phyloP scores from a whole-genome alignment of 2,113 vertebrate genomes.

The Caranx ignobilis region DNA sequence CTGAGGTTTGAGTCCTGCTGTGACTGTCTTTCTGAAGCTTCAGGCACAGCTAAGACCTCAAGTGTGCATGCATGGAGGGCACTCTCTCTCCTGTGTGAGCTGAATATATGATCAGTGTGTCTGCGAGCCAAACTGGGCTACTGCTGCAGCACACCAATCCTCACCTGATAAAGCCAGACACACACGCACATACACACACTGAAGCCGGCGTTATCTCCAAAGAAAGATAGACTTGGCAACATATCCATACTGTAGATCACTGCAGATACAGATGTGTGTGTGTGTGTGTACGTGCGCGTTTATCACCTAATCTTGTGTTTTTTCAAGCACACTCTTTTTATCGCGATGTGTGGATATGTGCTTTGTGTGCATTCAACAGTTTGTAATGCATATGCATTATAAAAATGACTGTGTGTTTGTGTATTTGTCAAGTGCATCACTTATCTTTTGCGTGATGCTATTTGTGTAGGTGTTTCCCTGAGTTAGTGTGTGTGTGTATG shows the following conservation, averaged over 20 bases:
- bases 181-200: constrained; percentile 22
- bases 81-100: constrained; percentile 61
- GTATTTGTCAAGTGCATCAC: constrained; percentile 9
- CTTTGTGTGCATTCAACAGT: constrained; percentile 42
- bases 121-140: constrained; percentile 58
- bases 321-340: constrained; percentile 41
- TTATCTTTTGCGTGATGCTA: constrained; percentile 19
- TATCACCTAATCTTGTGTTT: constrained; percentile 38
- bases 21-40: constrained; percentile 44
- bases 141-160: constrained; percentile 62
- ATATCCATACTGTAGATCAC: constrained; percentile 71
- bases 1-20: constrained; percentile 38
- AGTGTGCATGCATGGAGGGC: constrained; percentile 25
- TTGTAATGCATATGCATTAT: constrained; percentile 32
- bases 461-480: constrained; percentile 31
- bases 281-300: constrained; percentile 35
- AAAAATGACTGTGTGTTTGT: constrained; percentile 3
- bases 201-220: constrained; percentile 61
- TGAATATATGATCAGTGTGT: constrained; percentile 74
- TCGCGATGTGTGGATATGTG: constrained; percentile 39
- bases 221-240: constrained; percentile 69
- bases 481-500: constrained; percentile 6
- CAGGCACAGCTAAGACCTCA: constrained; percentile 59
- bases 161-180: constrained; percentile 52
- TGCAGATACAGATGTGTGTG: constrained; percentile 61